These are phyloP conservation scores for Dermochelys coriacea DNA, from an alignment of 2,797 vertebrate species.

Conservation along the genomic window DNA sequence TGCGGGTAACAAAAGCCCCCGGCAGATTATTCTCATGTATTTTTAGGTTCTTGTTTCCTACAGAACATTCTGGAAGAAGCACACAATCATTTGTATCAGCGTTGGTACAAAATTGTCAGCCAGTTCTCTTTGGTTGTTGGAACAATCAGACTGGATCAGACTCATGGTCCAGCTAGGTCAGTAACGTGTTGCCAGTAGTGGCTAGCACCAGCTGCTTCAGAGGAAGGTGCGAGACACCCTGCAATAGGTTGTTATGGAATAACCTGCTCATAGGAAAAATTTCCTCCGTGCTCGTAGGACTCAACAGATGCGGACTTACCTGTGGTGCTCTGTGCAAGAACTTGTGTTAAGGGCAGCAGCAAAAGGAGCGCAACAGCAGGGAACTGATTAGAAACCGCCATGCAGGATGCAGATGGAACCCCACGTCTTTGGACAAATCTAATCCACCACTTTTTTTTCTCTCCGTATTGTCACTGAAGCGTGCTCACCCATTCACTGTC, in stretches of 20 bases:
- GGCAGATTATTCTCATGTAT: conserved; percentile 53
- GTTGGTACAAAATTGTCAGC: not conserved
- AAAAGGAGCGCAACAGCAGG: not conserved
- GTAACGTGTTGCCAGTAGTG: not conserved
- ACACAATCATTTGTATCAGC: not conserved
- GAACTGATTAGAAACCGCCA: not conserved
- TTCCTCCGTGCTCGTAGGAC: not conserved
- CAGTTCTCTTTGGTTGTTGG: not conserved
- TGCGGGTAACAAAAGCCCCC: not conserved
- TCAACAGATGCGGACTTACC: conserved; percentile 39
- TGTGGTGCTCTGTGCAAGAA: not conserved
- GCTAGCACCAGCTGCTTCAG: not conserved
- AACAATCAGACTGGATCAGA: not conserved
- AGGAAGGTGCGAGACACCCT: not conserved
- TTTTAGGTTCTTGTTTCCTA: accelerated
- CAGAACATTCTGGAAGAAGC: conserved; percentile 57
- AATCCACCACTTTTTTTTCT: not conserved
- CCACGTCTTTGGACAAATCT: not conserved
- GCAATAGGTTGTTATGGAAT: not conserved
- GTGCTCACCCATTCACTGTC: accelerated
- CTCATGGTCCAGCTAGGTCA: not conserved
- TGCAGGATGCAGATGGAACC: not conserved
- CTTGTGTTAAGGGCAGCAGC: not conserved
- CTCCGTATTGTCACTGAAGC: not conserved
- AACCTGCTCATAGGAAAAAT: accelerated